Evolutionary conservation across 2,888 invertebrate genomes (phyloP), one percentile per base, ranked within the genome.

Genomic region (Teinopalpus imperialis): DNA sequence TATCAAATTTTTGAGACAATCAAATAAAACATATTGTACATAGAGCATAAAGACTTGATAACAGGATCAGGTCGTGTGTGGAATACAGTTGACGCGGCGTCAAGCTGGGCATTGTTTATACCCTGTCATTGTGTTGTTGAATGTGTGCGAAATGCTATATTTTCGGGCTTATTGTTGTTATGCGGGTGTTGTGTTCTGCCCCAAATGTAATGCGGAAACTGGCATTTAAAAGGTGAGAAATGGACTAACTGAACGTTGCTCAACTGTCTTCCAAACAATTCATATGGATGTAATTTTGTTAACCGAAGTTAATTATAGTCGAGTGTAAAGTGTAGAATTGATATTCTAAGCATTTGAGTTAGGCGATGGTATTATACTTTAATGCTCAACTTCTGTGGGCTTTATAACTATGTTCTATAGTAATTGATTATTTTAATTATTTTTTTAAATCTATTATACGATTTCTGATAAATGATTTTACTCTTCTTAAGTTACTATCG

Each of bases 151-250:
- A 59, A 55, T 55, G 53, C 46, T 44, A 59, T 54, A 54, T 51
- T 55, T 59, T 56, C 53, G 48, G 56, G 44, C 43, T 50, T 51
- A 41, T 54, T 57, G 56, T 53, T 51, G 54, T 53, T 48, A 49
- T 43, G 35, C 39, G 26, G 43, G 44, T 31, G 24, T 37, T 47
- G 48, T 54, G 53, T 55, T 53, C 45, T 50, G 55, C 47, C 55
- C 61, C 53, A 54, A 54, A 57, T 56, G 53, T 57, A 53, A 37
- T 45, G 55, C 49, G 49, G 47, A 49, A 49, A 53, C 54, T 49
- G 54, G 54, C 52, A 54, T 59, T 54, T 52, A 43, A 48, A 50
- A 55, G 52, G 53, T 60, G 61, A 59, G 59, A 62, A 60, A 53
- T 49, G 51, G 48, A 53, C 48, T 52, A 50, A 53, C 48, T 48